Percentiles rank a stretch among this genome's conserved stretches.
phyloP scores from a whole-genome alignment of 2,888 invertebrate species.

The Luperina nickerlii region DNA sequence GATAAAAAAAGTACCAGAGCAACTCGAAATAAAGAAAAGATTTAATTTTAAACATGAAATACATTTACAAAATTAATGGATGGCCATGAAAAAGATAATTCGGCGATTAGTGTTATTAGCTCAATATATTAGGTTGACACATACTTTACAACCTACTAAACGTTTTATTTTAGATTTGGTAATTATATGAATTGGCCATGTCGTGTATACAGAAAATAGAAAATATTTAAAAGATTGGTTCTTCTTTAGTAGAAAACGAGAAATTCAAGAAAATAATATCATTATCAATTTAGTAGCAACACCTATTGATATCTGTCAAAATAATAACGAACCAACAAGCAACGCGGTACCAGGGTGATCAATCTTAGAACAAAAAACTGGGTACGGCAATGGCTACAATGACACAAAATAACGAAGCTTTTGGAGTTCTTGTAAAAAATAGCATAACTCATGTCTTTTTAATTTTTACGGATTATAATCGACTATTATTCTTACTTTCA shows the following conservation, averaged over 20 bases:
- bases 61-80: background rate
- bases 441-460: too few relatives aligned
- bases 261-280: background rate
- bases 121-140: background rate
- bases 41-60: background rate
- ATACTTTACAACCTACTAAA: too few relatives aligned
- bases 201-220: background rate
- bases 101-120: background rate
- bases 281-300: conserved; percentile 21
- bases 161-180: background rate
- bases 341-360: conserved; percentile 60
- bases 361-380: too few relatives aligned
- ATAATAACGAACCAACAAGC: conserved; percentile 52
- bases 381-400: too few relatives aligned
- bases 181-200: background rate
- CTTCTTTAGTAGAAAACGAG: background rate
- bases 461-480: too few relatives aligned
- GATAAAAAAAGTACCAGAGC: too few relatives aligned
- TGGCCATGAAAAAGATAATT: background rate
- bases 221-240: background rate
- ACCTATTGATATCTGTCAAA: conserved; percentile 59
- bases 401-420: too few relatives aligned
- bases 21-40: too few relatives aligned
- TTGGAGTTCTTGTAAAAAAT: too few relatives aligned
- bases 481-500: too few relatives aligned